Percentiles rank a stretch among this genome's conserved stretches.
Conservation (phyloP, 2,888 invertebrate species). For the Trichopoda pennipes region DNA sequence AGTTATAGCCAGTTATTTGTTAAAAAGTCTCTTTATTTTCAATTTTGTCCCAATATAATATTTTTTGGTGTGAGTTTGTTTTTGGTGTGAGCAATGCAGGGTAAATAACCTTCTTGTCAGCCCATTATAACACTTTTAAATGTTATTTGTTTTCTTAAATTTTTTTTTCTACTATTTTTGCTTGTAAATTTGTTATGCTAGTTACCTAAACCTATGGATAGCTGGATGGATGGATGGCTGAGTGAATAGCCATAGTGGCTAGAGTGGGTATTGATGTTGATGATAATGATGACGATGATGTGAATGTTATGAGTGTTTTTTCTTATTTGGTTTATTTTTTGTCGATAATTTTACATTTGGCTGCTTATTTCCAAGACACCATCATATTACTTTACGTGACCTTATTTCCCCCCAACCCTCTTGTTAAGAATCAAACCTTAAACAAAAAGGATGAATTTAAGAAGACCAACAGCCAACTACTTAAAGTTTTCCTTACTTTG, state of each 20-base stretch:
- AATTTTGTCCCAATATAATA: not conserved
- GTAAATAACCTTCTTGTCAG: conserved; percentile 31
- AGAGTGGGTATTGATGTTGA: conserved; percentile 55
- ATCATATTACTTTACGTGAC: conserved; percentile 67
- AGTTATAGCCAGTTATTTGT: not conserved
- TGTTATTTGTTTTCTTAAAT: conserved; percentile 16
- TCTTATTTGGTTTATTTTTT: conserved; percentile 39
- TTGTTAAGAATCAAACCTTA: conserved; percentile 48
- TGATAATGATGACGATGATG: conserved; percentile 60
- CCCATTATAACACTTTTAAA: conserved; percentile 29
- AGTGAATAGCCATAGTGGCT: conserved; percentile 21
- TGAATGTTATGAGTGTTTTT: conserved; percentile 67
- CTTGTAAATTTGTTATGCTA: conserved; percentile 65
- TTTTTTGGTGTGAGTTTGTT: not conserved
- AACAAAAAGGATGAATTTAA: conserved; percentile 36
- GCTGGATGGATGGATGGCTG: conserved; percentile 34
- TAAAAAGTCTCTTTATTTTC: not conserved
- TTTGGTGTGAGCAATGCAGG: conserved; percentile 25
- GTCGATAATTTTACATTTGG: conserved; percentile 30
- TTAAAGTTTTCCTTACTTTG: too few relatives aligned
- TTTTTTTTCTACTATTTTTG: conserved; percentile 26
- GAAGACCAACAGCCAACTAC: conserved; percentile 47
- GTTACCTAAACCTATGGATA: conserved; percentile 53
- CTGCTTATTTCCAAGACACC: conserved; percentile 58
- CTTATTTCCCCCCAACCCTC: conserved; percentile 67